phyloP scores from a whole-genome alignment of 2,888 invertebrate species.

The Philonicus albiceps region DNA sequence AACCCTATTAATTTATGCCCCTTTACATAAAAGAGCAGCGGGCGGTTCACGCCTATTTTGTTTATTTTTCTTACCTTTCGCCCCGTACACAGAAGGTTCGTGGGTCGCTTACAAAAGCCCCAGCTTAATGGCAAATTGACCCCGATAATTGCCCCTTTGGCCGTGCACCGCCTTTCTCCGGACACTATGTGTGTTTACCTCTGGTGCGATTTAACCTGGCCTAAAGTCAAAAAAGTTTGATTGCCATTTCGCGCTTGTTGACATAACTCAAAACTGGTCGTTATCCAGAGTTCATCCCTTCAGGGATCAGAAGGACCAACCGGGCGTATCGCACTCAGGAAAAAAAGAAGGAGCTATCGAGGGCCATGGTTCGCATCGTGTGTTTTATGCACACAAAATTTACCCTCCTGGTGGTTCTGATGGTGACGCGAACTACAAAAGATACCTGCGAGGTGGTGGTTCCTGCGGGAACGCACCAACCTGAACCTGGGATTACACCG shows the following conservation, averaged over 20 bases:
- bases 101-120: not conserved
- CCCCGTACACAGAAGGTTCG: not conserved
- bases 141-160: constrained; percentile 13
- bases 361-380: not conserved
- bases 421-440: not conserved
- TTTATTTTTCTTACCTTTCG: constrained; percentile 3
- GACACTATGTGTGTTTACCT: not conserved
- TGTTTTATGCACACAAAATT: not conserved
- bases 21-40: constrained; percentile 17
- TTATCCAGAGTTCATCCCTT: not conserved
- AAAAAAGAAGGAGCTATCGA: not conserved
- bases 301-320: not conserved
- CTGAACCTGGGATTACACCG: not conserved
- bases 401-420: not conserved
- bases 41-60: constrained; percentile 26
- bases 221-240: constrained; percentile 8
- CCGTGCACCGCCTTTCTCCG: not conserved
- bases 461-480: not conserved
- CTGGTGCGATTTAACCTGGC: not conserved
- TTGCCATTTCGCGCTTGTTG: constrained; percentile 1
- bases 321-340: not conserved
- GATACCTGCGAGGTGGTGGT: not conserved
- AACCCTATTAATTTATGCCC: constrained; percentile 32
- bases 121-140: constrained; percentile 7
- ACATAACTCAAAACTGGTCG: constrained; percentile 36